Percentiles rank a stretch among this genome's conserved stretches.
Conservation (phyloP, 2,797 vertebrate genomes). For the Sebastiscus albofasciatus region DNA sequence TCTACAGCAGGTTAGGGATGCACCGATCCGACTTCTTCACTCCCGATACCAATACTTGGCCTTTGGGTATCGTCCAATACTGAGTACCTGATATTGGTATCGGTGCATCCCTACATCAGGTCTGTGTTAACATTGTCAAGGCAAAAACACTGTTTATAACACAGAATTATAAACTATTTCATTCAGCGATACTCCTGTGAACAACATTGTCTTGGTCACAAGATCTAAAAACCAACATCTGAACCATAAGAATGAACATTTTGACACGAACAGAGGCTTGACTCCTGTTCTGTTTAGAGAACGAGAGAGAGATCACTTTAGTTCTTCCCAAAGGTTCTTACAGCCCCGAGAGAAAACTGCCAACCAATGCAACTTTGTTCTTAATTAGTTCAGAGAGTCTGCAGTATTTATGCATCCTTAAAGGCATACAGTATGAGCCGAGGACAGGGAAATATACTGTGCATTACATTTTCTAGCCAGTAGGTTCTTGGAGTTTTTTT, state of each 20-base stretch:
- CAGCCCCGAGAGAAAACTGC: conserved; percentile 40
- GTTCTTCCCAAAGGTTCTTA: conserved; percentile 30
- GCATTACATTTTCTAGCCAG: conserved; percentile 52
- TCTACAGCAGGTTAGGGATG: not conserved
- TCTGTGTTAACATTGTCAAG: not conserved
- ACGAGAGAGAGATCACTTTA: not conserved
- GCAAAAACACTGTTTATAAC: not conserved
- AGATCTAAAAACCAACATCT: not conserved
- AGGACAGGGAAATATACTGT: conserved; percentile 50
- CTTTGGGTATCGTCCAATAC: too few relatives aligned
- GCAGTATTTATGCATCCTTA: conserved; percentile 62
- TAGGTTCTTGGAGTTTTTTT: conserved; percentile 30
- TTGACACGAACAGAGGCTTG: not conserved
- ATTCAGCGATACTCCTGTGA: not conserved
- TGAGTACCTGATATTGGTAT: fast-evolving
- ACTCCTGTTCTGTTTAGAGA: not conserved
- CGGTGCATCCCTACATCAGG: not conserved
- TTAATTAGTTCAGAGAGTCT: conserved; percentile 69
- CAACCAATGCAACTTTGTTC: conserved; percentile 66
- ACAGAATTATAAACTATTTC: not conserved
- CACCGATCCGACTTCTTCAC: fast-evolving
- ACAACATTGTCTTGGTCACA: not conserved
- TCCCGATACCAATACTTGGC: too few relatives aligned
- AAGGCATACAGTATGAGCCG: conserved; percentile 50
- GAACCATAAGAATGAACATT: not conserved